Evolutionary conservation across 2,797 vertebrate species (phyloP).

Genomic region (Masticophis lateralis): DNA sequence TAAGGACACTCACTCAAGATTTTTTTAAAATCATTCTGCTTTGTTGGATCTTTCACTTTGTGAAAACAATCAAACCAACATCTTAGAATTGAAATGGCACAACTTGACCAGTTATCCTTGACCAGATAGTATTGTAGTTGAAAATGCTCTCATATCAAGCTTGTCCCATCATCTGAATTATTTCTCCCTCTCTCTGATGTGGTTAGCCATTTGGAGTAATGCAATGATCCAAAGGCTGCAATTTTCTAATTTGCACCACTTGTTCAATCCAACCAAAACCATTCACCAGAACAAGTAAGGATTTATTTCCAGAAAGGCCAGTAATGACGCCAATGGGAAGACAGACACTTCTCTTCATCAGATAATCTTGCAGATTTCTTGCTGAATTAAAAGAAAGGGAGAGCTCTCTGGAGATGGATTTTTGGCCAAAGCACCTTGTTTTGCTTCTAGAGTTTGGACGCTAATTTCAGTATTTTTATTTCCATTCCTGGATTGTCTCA

Average conservation of each 20-base stretch:
- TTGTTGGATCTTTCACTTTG: background rate
- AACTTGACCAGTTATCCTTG: background rate
- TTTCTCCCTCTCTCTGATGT: background rate
- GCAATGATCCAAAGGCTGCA: background rate
- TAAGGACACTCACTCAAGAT: background rate
- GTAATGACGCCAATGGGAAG: constrained; percentile 1
- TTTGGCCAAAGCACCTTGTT: constrained; percentile 3
- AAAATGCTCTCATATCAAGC: background rate
- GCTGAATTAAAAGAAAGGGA: background rate
- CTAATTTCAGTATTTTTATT: constrained; percentile 1
- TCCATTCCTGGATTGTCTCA: constrained; percentile 2
- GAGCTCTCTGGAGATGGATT: background rate
- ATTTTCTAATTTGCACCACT: background rate
- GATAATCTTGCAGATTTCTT: background rate
- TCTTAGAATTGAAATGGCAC: background rate
- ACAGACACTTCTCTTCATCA: background rate
- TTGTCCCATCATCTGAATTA: background rate
- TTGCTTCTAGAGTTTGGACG: constrained; percentile 6
- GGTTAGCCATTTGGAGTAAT: background rate
- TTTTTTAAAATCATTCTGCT: background rate
- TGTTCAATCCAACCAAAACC: background rate
- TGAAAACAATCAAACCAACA: background rate
- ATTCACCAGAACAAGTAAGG: constrained; percentile 9
- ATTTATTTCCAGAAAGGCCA: constrained; percentile 25
- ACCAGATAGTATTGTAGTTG: background rate